Evolutionary conservation across 2,888 invertebrate species (phyloP).

Genomic region (Gymnoscelis rufifasciata): DNA sequence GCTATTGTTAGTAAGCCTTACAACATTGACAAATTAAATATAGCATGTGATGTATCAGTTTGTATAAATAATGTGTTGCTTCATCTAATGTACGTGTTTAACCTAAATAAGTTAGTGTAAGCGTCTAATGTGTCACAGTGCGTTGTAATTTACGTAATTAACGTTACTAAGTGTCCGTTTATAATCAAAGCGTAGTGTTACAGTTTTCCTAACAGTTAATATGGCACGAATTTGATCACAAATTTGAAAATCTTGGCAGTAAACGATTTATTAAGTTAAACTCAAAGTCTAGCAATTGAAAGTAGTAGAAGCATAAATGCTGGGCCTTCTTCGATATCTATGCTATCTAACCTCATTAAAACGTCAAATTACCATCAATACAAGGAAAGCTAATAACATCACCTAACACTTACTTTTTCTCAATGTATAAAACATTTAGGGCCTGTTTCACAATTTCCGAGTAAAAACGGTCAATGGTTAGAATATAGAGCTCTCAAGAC

Average conservation of each 20-base stretch:
- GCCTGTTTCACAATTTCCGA: too few relatives aligned
- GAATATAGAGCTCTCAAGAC: too few relatives aligned
- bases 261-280: too few relatives aligned
- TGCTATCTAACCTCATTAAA: too few relatives aligned
- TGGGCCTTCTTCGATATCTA: too few relatives aligned
- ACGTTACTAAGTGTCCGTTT: slow-evolving; percentile 4
- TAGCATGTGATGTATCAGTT: slow-evolving; percentile 15
- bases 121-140: slow-evolving; percentile 24
- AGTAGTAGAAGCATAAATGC: too few relatives aligned
- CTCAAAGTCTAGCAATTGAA: too few relatives aligned
- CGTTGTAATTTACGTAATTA: slow-evolving; percentile 2
- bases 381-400: too few relatives aligned
- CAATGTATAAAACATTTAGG: too few relatives aligned
- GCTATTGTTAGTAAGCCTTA: slow-evolving; percentile 34
- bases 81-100: background rate
- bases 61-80: slow-evolving; percentile 16
- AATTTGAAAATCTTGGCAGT: background rate
- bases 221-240: slow-evolving; percentile 3
- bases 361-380: too few relatives aligned
- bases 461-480: too few relatives aligned
- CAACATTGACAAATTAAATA: slow-evolving; percentile 37
- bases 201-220: slow-evolving; percentile 4
- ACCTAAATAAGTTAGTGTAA: slow-evolving; percentile 20
- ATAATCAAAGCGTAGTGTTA: slow-evolving; percentile 14
- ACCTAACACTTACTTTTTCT: too few relatives aligned